Evolutionary conservation across 2,113 vertebrate species (phyloP), one percentile per base, ranked within the genome.

Genomic region (Bubo scandiacus): DNA sequence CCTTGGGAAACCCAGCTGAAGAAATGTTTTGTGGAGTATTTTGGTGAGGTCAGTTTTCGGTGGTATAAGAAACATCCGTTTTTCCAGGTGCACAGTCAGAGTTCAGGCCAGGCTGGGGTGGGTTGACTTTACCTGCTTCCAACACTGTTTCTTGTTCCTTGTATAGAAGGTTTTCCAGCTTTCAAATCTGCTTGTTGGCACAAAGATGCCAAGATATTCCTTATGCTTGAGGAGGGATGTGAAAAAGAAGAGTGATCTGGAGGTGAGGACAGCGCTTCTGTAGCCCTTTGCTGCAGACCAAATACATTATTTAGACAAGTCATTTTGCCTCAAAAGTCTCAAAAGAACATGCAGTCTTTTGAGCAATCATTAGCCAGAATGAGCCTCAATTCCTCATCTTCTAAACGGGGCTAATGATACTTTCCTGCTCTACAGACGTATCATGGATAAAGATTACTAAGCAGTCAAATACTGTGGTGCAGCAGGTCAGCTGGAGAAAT

Each of bases 401-500:
- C 26, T 62, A 16, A 70, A 45, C 1, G 8, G 23, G 16, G 6
- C 45, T 71, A 15, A 27, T 16, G 51, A 51, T 47, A 11, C n/a
- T 71, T 58, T 9, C 34, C 30, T 84, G 34, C 51, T 68, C 27
- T 55, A 11, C 26, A n/a, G 90, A 13, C 0, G 0, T 42, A 30
- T 27, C 13, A 1, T 15, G 34, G 85, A 13, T 90, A 58, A 82
- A 66, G 63, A 58, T 82, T 30, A 21, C 47, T 26, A 27, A 62
- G 66, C 71, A 71, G 36, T 27, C 57, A 58, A 73, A 58, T n/a
- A 1, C 14, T 43, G 63, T 26, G 65, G 75, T 77, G n/a, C 83
- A 94, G 94, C 72, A 78, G 82, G 91, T 95, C 94, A 96, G 75
- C 85, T 86, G 45, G 45, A 86, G 84, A 51, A 80, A 73, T 81